Percentiles rank a stretch among this genome's conserved stretches.
phyloP scores from a whole-genome alignment of 1,140 invertebrate genomes.

The Megalopta genalis region DNA sequence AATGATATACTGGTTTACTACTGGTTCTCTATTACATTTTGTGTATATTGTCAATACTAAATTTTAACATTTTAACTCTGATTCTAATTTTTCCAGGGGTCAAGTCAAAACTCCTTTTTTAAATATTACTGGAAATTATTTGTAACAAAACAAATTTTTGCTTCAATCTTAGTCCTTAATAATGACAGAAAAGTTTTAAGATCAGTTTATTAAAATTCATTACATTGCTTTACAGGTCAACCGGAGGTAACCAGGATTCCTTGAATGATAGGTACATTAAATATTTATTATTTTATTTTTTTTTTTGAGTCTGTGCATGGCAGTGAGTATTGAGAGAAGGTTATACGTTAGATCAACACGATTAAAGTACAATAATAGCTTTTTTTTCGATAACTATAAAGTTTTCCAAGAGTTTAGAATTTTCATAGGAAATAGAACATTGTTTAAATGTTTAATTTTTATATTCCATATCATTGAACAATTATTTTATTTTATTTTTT shows the following conservation, averaged over 20 bases:
- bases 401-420: constrained; percentile 59
- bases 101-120: constrained; percentile 69
- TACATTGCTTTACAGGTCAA: constrained; percentile 77
- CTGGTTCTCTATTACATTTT: constrained; percentile 56
- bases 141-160: constrained; percentile 56
- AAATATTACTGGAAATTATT: constrained; percentile 52
- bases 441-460: background rate
- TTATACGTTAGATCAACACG: constrained; percentile 29
- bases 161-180: constrained; percentile 50
- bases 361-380: constrained; percentile 23
- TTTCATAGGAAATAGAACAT: background rate
- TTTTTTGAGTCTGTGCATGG: constrained; percentile 39
- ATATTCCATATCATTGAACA: constrained; percentile 52
- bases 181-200: constrained; percentile 49
- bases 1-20: constrained; percentile 54
- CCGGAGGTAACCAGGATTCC: constrained; percentile 73
- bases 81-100: constrained; percentile 76
- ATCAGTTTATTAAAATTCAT: constrained; percentile 64
- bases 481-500: constrained; percentile 78
- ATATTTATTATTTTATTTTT: constrained; percentile 60
- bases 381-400: constrained; percentile 59
- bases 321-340: constrained; percentile 15
- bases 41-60: constrained; percentile 61
- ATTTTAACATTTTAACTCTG: constrained; percentile 72
- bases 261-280: constrained; percentile 77